Conservation (phyloP, 2,888 invertebrate species). For the Limnephilus rhombicus region DNA sequence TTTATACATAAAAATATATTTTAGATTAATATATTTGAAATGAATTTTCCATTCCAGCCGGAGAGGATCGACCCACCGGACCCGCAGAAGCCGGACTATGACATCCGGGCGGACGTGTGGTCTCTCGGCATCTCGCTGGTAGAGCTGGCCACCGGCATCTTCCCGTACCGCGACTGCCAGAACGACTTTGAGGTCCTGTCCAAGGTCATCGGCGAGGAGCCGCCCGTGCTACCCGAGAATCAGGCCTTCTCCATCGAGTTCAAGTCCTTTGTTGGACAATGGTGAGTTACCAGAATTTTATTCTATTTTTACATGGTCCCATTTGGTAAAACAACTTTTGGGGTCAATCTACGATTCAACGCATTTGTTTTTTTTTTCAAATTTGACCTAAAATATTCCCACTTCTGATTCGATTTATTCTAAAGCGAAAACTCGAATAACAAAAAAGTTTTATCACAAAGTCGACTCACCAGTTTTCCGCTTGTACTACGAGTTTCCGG, state of each 20-base stretch:
- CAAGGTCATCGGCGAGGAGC: slow-evolving; percentile 92
- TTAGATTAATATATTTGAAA: not conserved
- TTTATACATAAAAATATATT: too few relatives aligned
- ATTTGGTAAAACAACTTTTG: too few relatives aligned
- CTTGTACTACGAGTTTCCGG: too few relatives aligned
- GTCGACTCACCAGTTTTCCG: too few relatives aligned
- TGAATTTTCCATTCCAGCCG: slow-evolving; percentile 79
- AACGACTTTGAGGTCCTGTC: slow-evolving; percentile 98
- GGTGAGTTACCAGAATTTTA: slow-evolving; percentile 78
- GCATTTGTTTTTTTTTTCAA: too few relatives aligned
- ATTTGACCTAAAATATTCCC: too few relatives aligned
- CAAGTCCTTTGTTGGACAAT: slow-evolving; percentile 93
- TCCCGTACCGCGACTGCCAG: slow-evolving; percentile 96
- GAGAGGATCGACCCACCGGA: slow-evolving; percentile 97
- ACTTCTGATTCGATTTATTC: too few relatives aligned
- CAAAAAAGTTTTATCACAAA: too few relatives aligned
- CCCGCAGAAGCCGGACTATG: slow-evolving; percentile 96
- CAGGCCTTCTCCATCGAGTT: slow-evolving; percentile 90
- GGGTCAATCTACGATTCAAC: too few relatives aligned
- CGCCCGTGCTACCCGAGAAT: slow-evolving; percentile 89
- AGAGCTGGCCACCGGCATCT: slow-evolving; percentile 97
- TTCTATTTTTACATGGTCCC: too few relatives aligned
- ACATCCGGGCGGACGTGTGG: slow-evolving; percentile 99
- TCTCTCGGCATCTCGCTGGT: slow-evolving; percentile 97
- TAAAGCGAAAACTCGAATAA: too few relatives aligned